Evolutionary conservation across 1,140 invertebrate genomes (phyloP), one percentile per base, ranked within the genome.

Genomic region (Drosophila pruinosa): DNA sequence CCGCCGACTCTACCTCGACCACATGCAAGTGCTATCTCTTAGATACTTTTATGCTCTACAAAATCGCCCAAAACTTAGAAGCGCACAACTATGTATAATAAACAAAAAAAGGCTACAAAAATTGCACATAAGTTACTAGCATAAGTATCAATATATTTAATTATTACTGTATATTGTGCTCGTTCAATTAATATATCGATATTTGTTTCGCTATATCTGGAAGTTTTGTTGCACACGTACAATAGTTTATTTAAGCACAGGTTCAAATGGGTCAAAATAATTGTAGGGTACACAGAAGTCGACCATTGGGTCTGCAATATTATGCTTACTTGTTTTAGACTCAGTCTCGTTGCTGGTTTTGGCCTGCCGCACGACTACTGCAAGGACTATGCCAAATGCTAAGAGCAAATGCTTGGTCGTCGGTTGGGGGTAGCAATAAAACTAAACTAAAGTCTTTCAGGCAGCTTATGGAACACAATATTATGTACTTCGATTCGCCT

Each of bases 391-490:
- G 39, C 41, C 28, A 47, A 41, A 26, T 31, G 67, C 39, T 59
- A 52, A 65, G 39, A 56, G 28, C 39, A 58, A 48, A 39, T 28
- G 45, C 54, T 58, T 67, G 34, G 57, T 62, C 15, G 24, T 64
- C 61, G 52, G 21, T 22, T 70, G 22, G 59, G 67, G 59, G 61
- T 64, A 71, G 68, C 24, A 71, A 64, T 71, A 50, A 57, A 64
- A 65, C 68, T 50, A 64, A 71, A 57, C 52, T 64, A 41, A 64
- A 71, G 24, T 63, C 48, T 54, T 64, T 38, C 28, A 50, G 61
- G 61, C 41, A 57, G 52, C 52, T 70, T 62, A 36, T 47, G 57
- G 36, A 63, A 26, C 59, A 64, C 22, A 31, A 10, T 15, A 15
- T 39, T 45, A 52, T 57, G 26, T 64, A 34, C 21, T 57, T 56